Evolutionary conservation across 1,140 invertebrate genomes (phyloP).

Genomic region (Antheraea mylitta): DNA sequence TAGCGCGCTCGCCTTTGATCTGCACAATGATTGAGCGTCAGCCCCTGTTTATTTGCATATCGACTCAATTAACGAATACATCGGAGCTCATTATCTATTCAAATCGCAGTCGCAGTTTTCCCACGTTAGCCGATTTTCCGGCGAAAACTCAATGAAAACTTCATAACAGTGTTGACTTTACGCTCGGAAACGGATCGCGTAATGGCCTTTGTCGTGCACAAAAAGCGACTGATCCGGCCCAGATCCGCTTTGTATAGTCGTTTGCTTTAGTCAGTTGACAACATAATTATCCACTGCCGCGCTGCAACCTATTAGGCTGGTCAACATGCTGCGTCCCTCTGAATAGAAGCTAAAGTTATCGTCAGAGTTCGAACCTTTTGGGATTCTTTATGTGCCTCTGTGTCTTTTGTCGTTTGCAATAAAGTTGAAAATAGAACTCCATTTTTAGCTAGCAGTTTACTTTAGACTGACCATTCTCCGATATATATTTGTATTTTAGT

Average conservation of each 20-base stretch:
- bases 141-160: conserved; percentile 60
- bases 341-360: conserved; percentile 34
- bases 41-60: conserved; percentile 66
- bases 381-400: conserved; percentile 11
- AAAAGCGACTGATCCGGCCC: conserved; percentile 66
- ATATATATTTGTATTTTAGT: neutral
- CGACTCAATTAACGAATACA: conserved; percentile 68
- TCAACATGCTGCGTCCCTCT: conserved; percentile 42
- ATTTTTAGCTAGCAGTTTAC: neutral
- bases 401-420: neutral
- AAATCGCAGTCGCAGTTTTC: conserved; percentile 63
- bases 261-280: conserved; percentile 66
- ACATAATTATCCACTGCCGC: conserved; percentile 66
- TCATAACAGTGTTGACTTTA: conserved; percentile 61
- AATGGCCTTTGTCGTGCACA: conserved; percentile 68
- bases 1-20: conserved; percentile 49
- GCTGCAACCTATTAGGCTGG: conserved; percentile 45
- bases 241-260: conserved; percentile 64
- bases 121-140: conserved; percentile 62
- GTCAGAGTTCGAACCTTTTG: conserved; percentile 23
- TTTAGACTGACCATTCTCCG: too few relatives aligned
- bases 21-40: conserved; percentile 48
- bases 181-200: conserved; percentile 64
- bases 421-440: neutral
- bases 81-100: conserved; percentile 64